Percentiles rank a stretch among this genome's conserved stretches.
phyloP scores from a whole-genome alignment of 1,140 invertebrate species.

The Linepithema humile region DNA sequence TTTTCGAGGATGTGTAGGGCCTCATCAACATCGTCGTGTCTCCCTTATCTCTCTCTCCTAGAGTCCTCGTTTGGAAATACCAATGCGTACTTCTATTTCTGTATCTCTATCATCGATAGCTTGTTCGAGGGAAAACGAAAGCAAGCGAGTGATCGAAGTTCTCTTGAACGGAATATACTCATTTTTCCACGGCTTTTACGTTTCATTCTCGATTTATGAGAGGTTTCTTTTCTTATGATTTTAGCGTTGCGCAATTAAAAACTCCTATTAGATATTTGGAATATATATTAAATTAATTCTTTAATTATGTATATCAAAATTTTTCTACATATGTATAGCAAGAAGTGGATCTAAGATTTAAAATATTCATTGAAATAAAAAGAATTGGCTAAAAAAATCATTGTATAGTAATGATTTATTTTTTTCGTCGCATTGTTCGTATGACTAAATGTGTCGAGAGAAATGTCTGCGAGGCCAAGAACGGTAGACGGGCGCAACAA shows the following conservation, averaged over 20 bases:
- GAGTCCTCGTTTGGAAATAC: background rate
- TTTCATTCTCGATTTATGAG: background rate
- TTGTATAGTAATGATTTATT: background rate
- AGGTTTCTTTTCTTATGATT: background rate
- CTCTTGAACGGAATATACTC: background rate
- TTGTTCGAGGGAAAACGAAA: conserved; percentile 3
- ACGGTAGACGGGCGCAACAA: conserved; percentile 70
- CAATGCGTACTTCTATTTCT: conserved; percentile 39
- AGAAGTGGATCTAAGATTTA: too few species aligned
- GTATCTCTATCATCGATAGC: conserved; percentile 31
- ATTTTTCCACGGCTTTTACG: background rate
- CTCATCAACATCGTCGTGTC: conserved; percentile 58
- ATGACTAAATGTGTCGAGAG: background rate
- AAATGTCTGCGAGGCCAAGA: conserved; percentile 48
- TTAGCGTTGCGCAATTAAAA: background rate
- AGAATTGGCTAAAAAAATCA: too few species aligned
- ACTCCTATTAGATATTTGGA: background rate
- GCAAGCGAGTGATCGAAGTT: background rate
- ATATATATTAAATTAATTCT: background rate
- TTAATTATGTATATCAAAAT: background rate
- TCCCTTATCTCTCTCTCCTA: conserved; percentile 34
- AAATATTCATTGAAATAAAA: too few species aligned
- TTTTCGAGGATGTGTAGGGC: conserved; percentile 65
- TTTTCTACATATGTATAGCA: too few species aligned
- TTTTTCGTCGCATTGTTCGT: background rate